Evolutionary conservation across 2,888 invertebrate genomes (phyloP), one percentile per base, ranked within the genome.

Genomic region (Eupithecia exiguata): DNA sequence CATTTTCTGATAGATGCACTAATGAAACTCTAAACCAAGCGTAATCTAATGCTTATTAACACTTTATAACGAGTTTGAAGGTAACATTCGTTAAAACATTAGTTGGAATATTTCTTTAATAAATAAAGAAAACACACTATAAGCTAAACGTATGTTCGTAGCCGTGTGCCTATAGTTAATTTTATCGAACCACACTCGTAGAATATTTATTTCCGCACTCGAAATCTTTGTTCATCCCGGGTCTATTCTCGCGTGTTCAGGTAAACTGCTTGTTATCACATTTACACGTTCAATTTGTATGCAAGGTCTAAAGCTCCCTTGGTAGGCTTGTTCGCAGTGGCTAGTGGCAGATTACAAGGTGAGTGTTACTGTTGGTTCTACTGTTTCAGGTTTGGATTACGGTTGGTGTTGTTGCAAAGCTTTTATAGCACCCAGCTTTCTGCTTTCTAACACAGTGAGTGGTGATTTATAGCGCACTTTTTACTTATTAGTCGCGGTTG

Each of bases 211-310:
- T 66, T 7, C 66, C 40, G 38, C 66, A 66, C 21, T 40, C 16
- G 12, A 69, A 62, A 63, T 68, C 66, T 63, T 68, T 68, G 63
- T 46, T 58, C 25, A 75, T 78, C 76, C 76, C 76, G 18, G 66
- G 5, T 40, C 40, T 16, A 21, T 80, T 81, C 79, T 81, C 79
- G 75, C 79, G 77, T 80, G 80, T 77, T 73, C 76, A 79, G 74
- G 82, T 84, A 84, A 85, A 86, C 84, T 82, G 81, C 80, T 82
- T 86, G 88, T 89, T 89, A 89, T 89, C 89, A 89, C 90, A 92
- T 92, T 92, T 91, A 89, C 90, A 85, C 84, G 85, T 88, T 85
- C 92, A 90, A 93, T 93, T 92, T 93, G 91, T 93, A 93, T 93
- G 92, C 92, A 92, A 85, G 87, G 86, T 85, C 87, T 86, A 90